Percentiles rank a stretch among this genome's conserved stretches.
Conservation (phyloP, 2,113 vertebrate genomes). For the Onychostruthus taczanowskii region DNA sequence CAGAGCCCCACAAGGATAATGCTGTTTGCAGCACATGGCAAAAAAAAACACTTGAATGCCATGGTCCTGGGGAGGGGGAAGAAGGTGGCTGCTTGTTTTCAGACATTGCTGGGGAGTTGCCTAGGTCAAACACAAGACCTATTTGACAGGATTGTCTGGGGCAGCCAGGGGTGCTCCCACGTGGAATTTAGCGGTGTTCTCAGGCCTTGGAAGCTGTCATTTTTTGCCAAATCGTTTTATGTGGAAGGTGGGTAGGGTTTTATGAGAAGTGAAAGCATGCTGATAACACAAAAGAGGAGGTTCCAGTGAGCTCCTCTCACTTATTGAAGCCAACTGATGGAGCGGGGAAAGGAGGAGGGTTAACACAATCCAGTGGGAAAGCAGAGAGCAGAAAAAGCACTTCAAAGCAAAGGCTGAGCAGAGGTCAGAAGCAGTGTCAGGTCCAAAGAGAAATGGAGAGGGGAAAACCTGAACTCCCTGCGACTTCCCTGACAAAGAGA, state of each 20-base stretch:
- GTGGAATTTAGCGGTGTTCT: neutral
- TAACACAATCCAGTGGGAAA: constrained; percentile 27
- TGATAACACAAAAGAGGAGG: constrained; percentile 41
- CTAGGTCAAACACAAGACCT: neutral
- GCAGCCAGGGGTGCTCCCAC: rapidly evolving
- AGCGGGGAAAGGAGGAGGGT: constrained; percentile 38
- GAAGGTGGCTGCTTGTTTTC: neutral
- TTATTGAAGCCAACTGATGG: constrained; percentile 55
- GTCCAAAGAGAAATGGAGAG: constrained; percentile 40
- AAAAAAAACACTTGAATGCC: neutral
- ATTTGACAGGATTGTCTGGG: neutral
- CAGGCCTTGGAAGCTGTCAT: neutral
- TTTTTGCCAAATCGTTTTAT: neutral
- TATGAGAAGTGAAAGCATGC: neutral
- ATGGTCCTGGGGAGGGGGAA: neutral
- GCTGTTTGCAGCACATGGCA: neutral
- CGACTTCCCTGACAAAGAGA: neutral
- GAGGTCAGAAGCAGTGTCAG: constrained; percentile 32
- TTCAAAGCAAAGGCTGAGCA: constrained; percentile 35
- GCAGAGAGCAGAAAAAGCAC: constrained; percentile 26
- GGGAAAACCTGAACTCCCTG: constrained; percentile 15
- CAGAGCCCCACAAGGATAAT: neutral
- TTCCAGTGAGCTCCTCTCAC: neutral
- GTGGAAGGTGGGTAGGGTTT: neutral
- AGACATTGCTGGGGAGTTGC: neutral